Evolutionary conservation across 1,140 invertebrate genomes (phyloP).

Genomic region (Orussus abietinus): DNA sequence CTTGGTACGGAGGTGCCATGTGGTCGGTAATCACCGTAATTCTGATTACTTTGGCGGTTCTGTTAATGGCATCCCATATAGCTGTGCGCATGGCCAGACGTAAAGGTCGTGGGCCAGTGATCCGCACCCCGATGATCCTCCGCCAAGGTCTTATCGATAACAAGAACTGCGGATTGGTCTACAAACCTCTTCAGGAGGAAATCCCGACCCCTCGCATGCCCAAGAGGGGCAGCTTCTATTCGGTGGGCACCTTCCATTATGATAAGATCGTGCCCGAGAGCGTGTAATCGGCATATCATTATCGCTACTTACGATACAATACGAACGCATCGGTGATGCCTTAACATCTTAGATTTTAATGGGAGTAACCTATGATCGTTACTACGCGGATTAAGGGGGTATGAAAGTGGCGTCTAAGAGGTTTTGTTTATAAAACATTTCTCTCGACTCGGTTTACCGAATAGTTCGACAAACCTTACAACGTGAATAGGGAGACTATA

Average conservation of each 20-base stretch:
- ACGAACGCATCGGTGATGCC: too few relatives aligned
- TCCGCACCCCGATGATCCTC: constrained; percentile 46
- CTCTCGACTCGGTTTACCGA: too few relatives aligned
- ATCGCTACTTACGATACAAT: too few relatives aligned
- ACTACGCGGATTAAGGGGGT: too few relatives aligned
- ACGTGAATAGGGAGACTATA: too few relatives aligned
- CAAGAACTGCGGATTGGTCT: constrained; percentile 51
- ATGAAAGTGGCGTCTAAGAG: too few relatives aligned
- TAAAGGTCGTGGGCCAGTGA: constrained; percentile 40
- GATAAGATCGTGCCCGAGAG: constrained; percentile 62
- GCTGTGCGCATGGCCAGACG: constrained; percentile 36
- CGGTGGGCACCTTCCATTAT: constrained; percentile 62
- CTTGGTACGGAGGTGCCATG: constrained; percentile 33
- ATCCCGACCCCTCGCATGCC: constrained; percentile 49
- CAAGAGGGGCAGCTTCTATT: constrained; percentile 58
- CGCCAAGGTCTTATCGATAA: constrained; percentile 43
- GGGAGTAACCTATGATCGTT: too few relatives aligned
- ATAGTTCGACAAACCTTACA: too few relatives aligned
- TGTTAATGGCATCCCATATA: constrained; percentile 30
- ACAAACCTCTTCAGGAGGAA: constrained; percentile 54
- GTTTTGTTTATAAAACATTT: too few relatives aligned
- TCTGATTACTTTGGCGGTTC: constrained; percentile 28
- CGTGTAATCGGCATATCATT: constrained; percentile 55
- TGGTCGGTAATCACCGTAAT: constrained; percentile 37
- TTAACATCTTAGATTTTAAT: too few relatives aligned